Conservation (phyloP, 2,888 invertebrate genomes). For the Leistus spinibarbis region DNA sequence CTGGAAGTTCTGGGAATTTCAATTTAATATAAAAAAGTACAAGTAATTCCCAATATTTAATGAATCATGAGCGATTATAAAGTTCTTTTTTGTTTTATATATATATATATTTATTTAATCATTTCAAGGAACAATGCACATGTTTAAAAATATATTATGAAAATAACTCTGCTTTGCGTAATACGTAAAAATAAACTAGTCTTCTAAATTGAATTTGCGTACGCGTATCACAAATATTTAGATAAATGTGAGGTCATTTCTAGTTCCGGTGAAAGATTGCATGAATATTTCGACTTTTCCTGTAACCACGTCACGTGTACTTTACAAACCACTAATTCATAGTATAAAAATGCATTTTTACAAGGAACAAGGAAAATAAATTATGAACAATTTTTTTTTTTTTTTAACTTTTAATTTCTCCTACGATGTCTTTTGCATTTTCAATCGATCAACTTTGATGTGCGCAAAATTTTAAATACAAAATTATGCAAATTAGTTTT, state of each 20-base stretch:
- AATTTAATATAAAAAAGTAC: not conserved
- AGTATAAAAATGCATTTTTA: too few relatives aligned
- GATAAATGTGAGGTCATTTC: not conserved
- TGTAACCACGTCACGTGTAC: not conserved
- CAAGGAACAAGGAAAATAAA: too few relatives aligned
- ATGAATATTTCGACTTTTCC: not conserved
- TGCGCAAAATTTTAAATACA: constrained; percentile 1
- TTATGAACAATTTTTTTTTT: too few relatives aligned
- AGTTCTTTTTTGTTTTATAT: too few relatives aligned
- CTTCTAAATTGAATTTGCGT: not conserved
- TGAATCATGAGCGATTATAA: not conserved
- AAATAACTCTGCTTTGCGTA: not conserved
- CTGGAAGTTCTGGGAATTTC: not conserved
- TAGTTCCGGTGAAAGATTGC: not conserved
- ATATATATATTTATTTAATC: too few relatives aligned
- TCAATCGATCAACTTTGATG: not conserved
- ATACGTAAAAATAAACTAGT: not conserved
- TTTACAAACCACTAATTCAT: not conserved
- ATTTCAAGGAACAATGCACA: too few relatives aligned
- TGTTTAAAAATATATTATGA: too few relatives aligned
- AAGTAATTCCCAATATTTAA: not conserved
- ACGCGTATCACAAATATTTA: not conserved
- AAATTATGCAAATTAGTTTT: constrained; percentile 1
- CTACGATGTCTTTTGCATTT: not conserved
- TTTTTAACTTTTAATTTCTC: too few relatives aligned